Evolutionary conservation across 1,140 invertebrate genomes (phyloP).

Genomic region (Drosophila trapezifrons): DNA sequence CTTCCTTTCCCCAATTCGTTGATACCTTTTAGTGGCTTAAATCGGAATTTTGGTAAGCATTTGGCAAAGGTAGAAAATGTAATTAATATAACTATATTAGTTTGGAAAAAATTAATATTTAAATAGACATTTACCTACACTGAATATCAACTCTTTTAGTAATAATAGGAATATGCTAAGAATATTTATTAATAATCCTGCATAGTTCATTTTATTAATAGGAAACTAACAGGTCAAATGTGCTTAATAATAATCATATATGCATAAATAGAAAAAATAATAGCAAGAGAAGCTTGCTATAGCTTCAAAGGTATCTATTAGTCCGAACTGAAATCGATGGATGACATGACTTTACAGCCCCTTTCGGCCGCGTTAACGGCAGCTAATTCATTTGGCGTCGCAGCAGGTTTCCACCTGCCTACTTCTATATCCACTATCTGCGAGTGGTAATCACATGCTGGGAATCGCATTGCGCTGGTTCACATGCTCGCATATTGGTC

Average conservation of each 20-base stretch:
- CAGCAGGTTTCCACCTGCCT: constrained; percentile 68
- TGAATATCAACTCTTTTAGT: no score
- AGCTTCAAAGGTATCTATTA: background rate
- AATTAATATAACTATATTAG: background rate
- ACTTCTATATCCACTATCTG: constrained; percentile 55
- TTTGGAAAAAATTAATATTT: no score
- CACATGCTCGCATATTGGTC: constrained; percentile 44
- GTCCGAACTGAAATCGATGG: background rate
- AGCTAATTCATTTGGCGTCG: constrained; percentile 76
- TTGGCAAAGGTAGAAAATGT: background rate
- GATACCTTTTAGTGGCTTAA: background rate
- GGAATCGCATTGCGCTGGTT: constrained; percentile 60
- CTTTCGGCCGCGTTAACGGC: constrained; percentile 38
- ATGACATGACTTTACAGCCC: constrained; percentile 6
- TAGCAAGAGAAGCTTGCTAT: no score
- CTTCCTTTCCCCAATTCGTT: background rate
- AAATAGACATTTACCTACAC: no score
- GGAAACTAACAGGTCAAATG: background rate
- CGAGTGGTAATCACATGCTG: constrained; percentile 74
- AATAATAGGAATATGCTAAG: no score
- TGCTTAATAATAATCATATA: background rate
- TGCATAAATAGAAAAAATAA: background rate
- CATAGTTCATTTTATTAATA: background rate
- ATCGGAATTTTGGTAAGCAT: background rate
- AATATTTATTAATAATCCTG: no score